These are phyloP conservation scores for Tympanuchus pallidicinctus DNA, from an alignment of 2,113 vertebrate genomes.

Conservation along the genomic window DNA sequence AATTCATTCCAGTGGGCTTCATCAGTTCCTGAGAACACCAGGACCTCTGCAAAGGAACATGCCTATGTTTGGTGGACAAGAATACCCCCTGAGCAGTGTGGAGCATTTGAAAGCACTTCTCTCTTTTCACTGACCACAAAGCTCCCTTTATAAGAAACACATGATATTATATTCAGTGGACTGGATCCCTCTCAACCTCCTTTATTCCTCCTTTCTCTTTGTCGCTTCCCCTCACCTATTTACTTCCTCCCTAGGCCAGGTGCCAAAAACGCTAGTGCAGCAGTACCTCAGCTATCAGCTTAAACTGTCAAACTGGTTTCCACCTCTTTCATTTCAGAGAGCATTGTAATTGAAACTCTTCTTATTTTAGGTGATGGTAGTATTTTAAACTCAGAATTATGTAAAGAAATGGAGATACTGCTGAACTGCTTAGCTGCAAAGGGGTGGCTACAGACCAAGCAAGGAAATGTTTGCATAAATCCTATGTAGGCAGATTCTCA, in stretches of 20 bases:
- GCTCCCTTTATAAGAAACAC: neutral
- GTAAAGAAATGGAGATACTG: neutral
- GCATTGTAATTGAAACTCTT: slow-evolving; percentile 19
- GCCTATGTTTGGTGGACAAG: neutral
- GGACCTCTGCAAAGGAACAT: neutral
- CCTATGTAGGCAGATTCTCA: slow-evolving; percentile 65
- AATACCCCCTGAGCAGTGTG: neutral
- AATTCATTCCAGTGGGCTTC: neutral
- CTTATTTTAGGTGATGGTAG: slow-evolving; percentile 47
- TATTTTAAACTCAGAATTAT: slow-evolving; percentile 63
- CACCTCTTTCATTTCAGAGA: slow-evolving; percentile 42
- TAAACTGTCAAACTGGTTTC: slow-evolving; percentile 40
- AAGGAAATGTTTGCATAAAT: slow-evolving; percentile 67
- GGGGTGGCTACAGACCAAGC: slow-evolving; percentile 56
- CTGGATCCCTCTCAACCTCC: neutral
- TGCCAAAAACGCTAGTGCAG: slow-evolving; percentile 33
- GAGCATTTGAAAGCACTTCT: rapidly evolving
- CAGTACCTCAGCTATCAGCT: slow-evolving; percentile 24
- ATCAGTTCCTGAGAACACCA: neutral
- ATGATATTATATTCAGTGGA: neutral
- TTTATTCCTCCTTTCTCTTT: slow-evolving; percentile 31
- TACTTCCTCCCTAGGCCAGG: slow-evolving; percentile 29
- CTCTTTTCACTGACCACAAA: neutral
- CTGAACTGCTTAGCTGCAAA: slow-evolving; percentile 4
- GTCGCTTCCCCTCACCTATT: neutral